Conservation (phyloP, 2,888 invertebrate genomes). For the Eupithecia pulchellata region DNA sequence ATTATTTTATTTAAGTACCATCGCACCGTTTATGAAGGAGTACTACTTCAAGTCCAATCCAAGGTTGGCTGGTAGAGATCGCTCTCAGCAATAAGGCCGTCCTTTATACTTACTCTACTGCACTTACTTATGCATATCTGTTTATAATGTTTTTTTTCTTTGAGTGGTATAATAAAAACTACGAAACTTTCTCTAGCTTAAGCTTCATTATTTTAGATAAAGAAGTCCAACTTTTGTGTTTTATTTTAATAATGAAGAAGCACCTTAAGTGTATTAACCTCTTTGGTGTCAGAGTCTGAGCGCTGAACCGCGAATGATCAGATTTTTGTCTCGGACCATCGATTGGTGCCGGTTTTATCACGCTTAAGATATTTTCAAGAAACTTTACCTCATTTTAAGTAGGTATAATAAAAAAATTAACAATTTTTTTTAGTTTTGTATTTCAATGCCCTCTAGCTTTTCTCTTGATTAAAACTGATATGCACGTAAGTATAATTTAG, state of each 20-base stretch:
- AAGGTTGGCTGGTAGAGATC: too few species aligned
- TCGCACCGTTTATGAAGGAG: too few species aligned
- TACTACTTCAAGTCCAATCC: too few species aligned
- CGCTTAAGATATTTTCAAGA: neutral
- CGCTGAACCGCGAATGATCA: slow-evolving; percentile 69
- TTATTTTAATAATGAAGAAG: slow-evolving; percentile 14
- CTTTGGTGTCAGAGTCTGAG: slow-evolving; percentile 56
- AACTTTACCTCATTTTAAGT: neutral
- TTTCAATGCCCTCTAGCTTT: neutral
- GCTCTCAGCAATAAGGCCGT: too few species aligned
- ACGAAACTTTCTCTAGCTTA: neutral
- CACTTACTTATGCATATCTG: too few species aligned
- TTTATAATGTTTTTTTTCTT: too few species aligned
- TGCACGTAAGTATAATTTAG: neutral
- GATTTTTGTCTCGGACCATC: slow-evolving; percentile 62
- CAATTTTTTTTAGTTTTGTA: too few species aligned
- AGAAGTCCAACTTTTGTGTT: neutral
- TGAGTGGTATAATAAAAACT: too few species aligned
- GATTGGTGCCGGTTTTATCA: slow-evolving; percentile 47
- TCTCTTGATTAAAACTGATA: neutral
- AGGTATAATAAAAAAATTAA: too few species aligned
- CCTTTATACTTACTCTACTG: too few species aligned
- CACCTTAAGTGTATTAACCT: slow-evolving; percentile 39
- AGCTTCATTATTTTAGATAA: neutral
- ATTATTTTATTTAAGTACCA: too few species aligned